phyloP scores from a whole-genome alignment of 1,140 invertebrate genomes.

The Zophobas atratus region DNA sequence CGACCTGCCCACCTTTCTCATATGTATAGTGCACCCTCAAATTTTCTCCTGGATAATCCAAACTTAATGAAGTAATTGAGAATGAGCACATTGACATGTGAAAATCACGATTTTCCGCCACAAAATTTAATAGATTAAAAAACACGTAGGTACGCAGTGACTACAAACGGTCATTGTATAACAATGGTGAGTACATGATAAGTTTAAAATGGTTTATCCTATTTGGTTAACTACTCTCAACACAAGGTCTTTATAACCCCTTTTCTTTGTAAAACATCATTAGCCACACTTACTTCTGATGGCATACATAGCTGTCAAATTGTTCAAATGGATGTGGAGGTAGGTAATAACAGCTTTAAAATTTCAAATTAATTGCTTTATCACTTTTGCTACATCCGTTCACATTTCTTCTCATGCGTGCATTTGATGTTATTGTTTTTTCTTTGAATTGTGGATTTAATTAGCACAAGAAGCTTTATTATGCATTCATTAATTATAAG shows the following conservation, averaged over 20 bases:
- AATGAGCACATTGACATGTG: conserved; percentile 4
- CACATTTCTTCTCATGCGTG: conserved; percentile 38
- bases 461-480: no score
- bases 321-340: conserved; percentile 59
- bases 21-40: background rate
- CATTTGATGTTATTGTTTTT: conserved; percentile 30
- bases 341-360: conserved; percentile 56
- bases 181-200: conserved; percentile 57
- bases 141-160: conserved; percentile 44
- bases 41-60: background rate
- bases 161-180: conserved; percentile 56
- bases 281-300: conserved; percentile 59
- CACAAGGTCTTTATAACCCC: conserved; percentile 60
- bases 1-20: conserved; percentile 10
- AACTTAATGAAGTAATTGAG: background rate
- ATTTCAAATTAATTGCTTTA: conserved; percentile 52
- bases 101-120: conserved; percentile 40
- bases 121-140: conserved; percentile 21
- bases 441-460: background rate
- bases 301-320: conserved; percentile 57
- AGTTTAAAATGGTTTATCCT: conserved; percentile 60
- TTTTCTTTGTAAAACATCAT: conserved; percentile 60
- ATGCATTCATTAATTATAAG: no score
- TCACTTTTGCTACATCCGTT: conserved; percentile 36
- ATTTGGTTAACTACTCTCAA: conserved; percentile 58